These are phyloP conservation scores for Noctua comes DNA, from an alignment of 2,888 invertebrate species.

Conservation along the genomic window DNA sequence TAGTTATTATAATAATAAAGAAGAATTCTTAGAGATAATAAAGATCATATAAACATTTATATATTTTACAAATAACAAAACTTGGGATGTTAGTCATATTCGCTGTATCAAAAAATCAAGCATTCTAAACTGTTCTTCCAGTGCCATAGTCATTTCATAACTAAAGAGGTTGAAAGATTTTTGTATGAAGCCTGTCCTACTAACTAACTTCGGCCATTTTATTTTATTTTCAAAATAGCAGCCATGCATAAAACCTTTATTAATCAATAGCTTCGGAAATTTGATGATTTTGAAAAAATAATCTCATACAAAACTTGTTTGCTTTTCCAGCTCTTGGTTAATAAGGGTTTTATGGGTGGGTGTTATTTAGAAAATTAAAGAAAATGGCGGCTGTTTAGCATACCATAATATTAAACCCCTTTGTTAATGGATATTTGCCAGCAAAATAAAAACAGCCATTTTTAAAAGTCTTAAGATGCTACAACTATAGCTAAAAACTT, in stretches of 20 bases:
- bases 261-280: not conserved
- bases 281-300: not conserved
- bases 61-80: slow-evolving; percentile 34
- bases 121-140: slow-evolving; percentile 12
- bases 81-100: slow-evolving; percentile 7
- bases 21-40: slow-evolving; percentile 45
- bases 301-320: not conserved
- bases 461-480: slow-evolving; percentile 5
- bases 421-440: not conserved
- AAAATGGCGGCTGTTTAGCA: not conserved
- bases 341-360: not conserved
- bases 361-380: not conserved
- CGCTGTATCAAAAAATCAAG: slow-evolving; percentile 10
- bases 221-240: not conserved
- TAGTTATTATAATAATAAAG: slow-evolving; percentile 29
- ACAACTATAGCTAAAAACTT: not conserved
- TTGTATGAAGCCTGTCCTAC: not conserved
- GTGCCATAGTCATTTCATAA: not conserved
- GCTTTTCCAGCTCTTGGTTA: not conserved
- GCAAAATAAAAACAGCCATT: not conserved
- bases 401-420: not conserved
- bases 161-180: not conserved
- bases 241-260: not conserved
- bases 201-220: not conserved
- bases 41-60: slow-evolving; percentile 36